Evolutionary conservation across 1,140 invertebrate genomes (phyloP).

Genomic region (Pachypsylla venusta): DNA sequence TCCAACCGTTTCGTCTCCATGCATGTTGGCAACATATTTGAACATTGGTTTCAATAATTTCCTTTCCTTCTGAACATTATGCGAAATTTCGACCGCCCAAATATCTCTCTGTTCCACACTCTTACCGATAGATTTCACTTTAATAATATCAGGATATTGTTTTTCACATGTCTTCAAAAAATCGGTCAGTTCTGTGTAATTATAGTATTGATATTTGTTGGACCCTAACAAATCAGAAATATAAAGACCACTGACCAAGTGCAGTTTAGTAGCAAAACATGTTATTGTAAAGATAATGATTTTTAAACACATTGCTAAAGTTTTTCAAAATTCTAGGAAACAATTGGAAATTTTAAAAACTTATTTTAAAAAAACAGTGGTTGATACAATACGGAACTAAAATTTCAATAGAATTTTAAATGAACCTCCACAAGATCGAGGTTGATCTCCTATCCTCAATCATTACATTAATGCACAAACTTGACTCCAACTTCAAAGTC

Average conservation of each 20-base stretch:
- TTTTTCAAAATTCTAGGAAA: too few species aligned
- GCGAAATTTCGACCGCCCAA: conserved; percentile 62
- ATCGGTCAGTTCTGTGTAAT: conserved; percentile 46
- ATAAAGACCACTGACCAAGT: too few species aligned
- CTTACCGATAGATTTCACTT: conserved; percentile 59
- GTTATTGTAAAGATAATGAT: not conserved
- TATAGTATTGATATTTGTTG: conserved; percentile 37
- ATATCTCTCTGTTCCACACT: conserved; percentile 59
- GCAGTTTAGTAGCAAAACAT: too few species aligned
- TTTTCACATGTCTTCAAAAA: conserved; percentile 41
- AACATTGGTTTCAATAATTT: conserved; percentile 63
- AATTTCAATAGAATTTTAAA: too few species aligned
- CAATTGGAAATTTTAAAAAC: too few species aligned
- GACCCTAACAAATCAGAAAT: not conserved
- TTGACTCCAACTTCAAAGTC: too few species aligned
- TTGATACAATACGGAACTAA: too few species aligned
- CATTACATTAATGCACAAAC: too few species aligned
- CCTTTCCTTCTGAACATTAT: conserved; percentile 41
- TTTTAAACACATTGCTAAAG: not conserved
- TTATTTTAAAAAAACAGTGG: too few species aligned
- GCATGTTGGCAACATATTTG: conserved; percentile 96
- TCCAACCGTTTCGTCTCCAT: conserved; percentile 93
- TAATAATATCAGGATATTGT: conserved; percentile 50
- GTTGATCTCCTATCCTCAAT: too few species aligned
- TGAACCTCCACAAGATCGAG: too few species aligned